phyloP scores from a whole-genome alignment of 2,797 vertebrate genomes.

The Heteromormyrus szaboi region DNA sequence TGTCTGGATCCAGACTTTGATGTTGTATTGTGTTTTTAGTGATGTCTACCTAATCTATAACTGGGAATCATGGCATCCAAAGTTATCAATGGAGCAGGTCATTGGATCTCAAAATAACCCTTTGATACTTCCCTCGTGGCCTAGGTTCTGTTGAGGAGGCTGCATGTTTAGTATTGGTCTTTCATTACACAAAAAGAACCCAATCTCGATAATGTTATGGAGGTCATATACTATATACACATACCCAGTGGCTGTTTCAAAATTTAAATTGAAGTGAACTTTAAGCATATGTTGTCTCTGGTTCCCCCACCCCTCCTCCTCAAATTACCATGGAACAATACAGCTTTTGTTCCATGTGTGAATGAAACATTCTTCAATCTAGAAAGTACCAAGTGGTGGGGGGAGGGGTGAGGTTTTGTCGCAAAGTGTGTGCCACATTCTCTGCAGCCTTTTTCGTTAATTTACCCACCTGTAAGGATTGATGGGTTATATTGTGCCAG shows the following conservation, averaged over 20 bases:
- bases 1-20: not conserved
- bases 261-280: conserved; percentile 8
- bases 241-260: not conserved
- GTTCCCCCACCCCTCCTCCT: not conserved
- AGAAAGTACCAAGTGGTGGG: not conserved
- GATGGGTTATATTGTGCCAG: not conserved
- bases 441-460: not conserved
- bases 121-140: not conserved
- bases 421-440: not conserved
- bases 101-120: not conserved
- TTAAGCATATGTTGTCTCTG: conserved; percentile 5
- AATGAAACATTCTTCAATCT: conserved; percentile 2
- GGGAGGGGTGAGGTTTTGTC: not conserved
- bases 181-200: not conserved
- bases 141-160: not conserved
- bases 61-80: not conserved
- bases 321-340: not conserved
- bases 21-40: not conserved
- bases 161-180: not conserved
- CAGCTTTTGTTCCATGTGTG: conserved; percentile 3
- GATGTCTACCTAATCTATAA: not conserved
- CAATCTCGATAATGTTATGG: conserved; percentile 1
- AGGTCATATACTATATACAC: not conserved
- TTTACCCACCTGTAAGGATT: not conserved
- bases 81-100: not conserved